Conservation (phyloP, 2,797 vertebrate genomes). For the Eulemur rubriventer region DNA sequence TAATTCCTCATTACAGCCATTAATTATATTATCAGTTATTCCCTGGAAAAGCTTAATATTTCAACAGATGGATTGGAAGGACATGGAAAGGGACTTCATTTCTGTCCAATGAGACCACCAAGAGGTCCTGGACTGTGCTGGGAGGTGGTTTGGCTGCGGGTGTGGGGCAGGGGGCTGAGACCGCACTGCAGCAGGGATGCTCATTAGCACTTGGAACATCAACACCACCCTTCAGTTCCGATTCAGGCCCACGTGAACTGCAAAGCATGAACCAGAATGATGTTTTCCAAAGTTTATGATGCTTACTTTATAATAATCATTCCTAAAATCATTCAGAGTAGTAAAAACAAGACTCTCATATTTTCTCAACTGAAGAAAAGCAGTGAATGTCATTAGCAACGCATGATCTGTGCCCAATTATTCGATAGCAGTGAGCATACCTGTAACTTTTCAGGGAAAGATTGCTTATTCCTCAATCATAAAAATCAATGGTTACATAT, state of each 20-base stretch:
- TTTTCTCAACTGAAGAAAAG: background rate
- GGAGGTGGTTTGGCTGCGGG: rapidly evolving
- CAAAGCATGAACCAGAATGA: background rate
- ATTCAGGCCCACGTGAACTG: background rate
- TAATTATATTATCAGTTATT: background rate
- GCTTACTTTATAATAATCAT: background rate
- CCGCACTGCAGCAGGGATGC: rapidly evolving
- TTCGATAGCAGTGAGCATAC: background rate
- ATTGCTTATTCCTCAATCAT: background rate
- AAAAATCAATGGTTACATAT: background rate
- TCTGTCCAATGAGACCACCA: background rate
- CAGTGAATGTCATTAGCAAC: background rate
- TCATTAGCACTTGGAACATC: too few species aligned
- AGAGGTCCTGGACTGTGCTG: background rate
- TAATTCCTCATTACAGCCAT: background rate
- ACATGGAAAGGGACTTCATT: background rate
- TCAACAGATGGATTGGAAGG: background rate
- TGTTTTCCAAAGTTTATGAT: background rate
- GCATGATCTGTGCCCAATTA: background rate
- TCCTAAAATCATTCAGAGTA: background rate
- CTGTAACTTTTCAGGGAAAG: background rate
- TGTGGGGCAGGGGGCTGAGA: too few species aligned
- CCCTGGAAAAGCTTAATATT: background rate
- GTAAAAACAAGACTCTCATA: background rate
- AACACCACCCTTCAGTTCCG: background rate